These are phyloP conservation scores for Drepana arcuata DNA, from an alignment of 1,140 invertebrate species.

Conservation along the genomic window DNA sequence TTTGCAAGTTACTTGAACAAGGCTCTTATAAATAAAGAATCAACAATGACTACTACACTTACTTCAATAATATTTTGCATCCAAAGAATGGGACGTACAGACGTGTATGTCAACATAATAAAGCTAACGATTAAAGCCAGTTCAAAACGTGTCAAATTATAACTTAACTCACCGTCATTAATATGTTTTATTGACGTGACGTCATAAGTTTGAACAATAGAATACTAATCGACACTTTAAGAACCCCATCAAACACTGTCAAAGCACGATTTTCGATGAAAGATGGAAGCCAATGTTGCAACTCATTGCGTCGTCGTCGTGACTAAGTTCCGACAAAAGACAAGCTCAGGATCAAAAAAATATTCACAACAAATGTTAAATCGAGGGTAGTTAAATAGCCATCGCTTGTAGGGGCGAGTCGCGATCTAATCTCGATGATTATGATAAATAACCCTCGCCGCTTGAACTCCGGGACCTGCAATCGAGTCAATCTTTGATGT, in stretches of 20 bases:
- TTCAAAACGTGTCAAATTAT: too few species aligned
- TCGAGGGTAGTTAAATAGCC: conserved; percentile 54
- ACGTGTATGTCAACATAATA: too few species aligned
- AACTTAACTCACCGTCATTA: too few species aligned
- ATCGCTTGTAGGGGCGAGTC: conserved; percentile 36
- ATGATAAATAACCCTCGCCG: conserved; percentile 49
- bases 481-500: neutral
- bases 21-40: too few species aligned
- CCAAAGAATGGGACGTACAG: too few species aligned
- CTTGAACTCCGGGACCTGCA: too few species aligned
- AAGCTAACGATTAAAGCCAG: too few species aligned
- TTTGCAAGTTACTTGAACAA: too few species aligned
- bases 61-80: too few species aligned
- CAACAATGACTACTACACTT: too few species aligned
- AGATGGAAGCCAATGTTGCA: conserved; percentile 6
- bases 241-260: neutral
- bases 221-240: neutral
- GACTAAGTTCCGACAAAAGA: conserved; percentile 38
- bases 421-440: conserved; percentile 62
- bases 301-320: conserved; percentile 8
- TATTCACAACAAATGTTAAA: conserved; percentile 60
- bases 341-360: conserved; percentile 45
- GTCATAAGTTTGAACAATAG: neutral
- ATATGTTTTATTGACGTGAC: neutral
- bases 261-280: conserved; percentile 2